Percentiles rank a stretch among this genome's conserved stretches.
These are phyloP conservation scores for Chymomyza costata DNA, from an alignment of 1,140 invertebrate species.

Conservation along the genomic window DNA sequence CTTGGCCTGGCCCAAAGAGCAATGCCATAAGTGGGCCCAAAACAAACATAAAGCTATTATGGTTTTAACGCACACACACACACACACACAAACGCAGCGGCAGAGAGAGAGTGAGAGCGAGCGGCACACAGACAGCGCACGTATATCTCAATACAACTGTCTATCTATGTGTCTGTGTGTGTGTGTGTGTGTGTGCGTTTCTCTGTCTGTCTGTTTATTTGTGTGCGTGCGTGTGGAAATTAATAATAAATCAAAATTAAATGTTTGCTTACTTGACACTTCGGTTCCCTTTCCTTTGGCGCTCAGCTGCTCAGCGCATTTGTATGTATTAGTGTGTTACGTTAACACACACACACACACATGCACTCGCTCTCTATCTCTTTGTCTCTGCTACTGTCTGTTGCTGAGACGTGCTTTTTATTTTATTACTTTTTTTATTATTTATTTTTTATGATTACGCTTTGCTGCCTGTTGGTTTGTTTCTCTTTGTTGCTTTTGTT, in stretches of 20 bases:
- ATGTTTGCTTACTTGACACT: slow-evolving; percentile 69
- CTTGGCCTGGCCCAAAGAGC: no score
- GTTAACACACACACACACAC: no score
- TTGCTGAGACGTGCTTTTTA: slow-evolving; percentile 26
- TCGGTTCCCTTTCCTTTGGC: slow-evolving; percentile 34
- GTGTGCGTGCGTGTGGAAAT: slow-evolving; percentile 48
- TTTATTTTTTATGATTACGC: slow-evolving; percentile 32
- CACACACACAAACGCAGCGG: slow-evolving; percentile 1
- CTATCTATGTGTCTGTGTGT: not conserved
- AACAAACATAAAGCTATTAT: slow-evolving; percentile 40
- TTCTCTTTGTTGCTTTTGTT: slow-evolving; percentile 6
- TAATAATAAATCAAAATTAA: slow-evolving; percentile 73
- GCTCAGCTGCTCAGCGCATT: not conserved
- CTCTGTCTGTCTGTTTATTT: slow-evolving; percentile 1
- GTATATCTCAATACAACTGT: not conserved
- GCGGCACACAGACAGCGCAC: not conserved
- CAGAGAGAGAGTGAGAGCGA: not conserved
- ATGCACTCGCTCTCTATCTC: not conserved
- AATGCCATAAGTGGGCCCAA: no score
- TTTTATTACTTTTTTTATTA: slow-evolving; percentile 51
- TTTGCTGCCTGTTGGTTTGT: not conserved
- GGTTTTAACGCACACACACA: slow-evolving; percentile 16
- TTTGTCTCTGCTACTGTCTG: slow-evolving; percentile 11
- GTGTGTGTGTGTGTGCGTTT: not conserved
- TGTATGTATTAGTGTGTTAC: not conserved